phyloP scores from a whole-genome alignment of 1,140 invertebrate genomes.

The Drosophila pandora region DNA sequence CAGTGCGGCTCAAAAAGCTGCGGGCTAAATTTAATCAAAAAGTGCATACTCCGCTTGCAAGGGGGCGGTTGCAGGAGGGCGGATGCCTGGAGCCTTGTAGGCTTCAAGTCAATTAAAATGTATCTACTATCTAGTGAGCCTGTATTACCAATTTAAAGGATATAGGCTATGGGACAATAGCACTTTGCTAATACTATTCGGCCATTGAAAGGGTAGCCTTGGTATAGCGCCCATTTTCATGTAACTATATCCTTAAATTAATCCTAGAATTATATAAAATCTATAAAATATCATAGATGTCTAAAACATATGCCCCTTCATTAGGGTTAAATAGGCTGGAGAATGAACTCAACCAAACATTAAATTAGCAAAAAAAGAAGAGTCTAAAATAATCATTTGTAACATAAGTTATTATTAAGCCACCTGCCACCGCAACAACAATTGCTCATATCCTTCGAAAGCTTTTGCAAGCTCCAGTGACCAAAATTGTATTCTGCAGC shows the following conservation, averaged over 20 bases:
- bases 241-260: too few species aligned
- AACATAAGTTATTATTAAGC: slow-evolving; percentile 3
- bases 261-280: too few species aligned
- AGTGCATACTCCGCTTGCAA: slow-evolving; percentile 31
- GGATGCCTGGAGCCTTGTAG: not conserved
- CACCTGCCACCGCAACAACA: slow-evolving; percentile 20
- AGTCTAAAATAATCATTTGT: not conserved
- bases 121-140: not conserved
- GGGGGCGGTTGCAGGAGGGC: not conserved
- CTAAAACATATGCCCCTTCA: too few species aligned
- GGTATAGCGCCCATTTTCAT: too few species aligned
- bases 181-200: not conserved
- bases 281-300: too few species aligned
- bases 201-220: not conserved
- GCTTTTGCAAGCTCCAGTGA: slow-evolving; percentile 18
- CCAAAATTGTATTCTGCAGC: slow-evolving; percentile 38
- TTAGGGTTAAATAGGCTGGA: not conserved
- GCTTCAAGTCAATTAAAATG: slow-evolving; percentile 30
- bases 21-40: slow-evolving; percentile 68
- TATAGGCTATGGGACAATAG: too few species aligned
- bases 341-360: not conserved
- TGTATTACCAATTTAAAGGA: not conserved
- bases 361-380: too few species aligned
- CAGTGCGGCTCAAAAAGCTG: slow-evolving; percentile 38
- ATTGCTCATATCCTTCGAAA: not conserved